phyloP scores from a whole-genome alignment of 2,113 vertebrate genomes.

The Gila orcuttii region DNA sequence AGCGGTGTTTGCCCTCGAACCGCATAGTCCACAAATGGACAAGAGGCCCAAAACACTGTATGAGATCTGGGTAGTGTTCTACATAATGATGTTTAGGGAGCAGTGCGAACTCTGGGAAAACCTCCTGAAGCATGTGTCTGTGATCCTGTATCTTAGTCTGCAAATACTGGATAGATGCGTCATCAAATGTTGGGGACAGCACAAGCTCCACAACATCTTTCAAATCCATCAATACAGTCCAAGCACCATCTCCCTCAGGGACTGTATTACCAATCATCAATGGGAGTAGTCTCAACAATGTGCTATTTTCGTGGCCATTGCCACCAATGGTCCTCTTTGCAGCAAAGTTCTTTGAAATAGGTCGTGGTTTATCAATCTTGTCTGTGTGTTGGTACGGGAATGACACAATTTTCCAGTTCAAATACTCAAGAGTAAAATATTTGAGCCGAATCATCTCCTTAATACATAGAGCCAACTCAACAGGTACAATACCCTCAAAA shows the following conservation, averaged over 20 bases:
- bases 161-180: neutral
- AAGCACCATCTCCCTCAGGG: neutral
- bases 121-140: neutral
- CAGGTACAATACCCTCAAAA: slow-evolving; percentile 38
- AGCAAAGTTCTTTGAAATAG: slow-evolving; percentile 6
- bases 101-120: neutral
- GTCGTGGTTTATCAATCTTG: slow-evolving; percentile 22
- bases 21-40: neutral
- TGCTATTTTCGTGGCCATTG: slow-evolving; percentile 31
- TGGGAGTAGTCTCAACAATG: neutral
- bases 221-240: neutral
- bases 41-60: neutral
- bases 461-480: slow-evolving; percentile 27
- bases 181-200: neutral
- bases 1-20: neutral
- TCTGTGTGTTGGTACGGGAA: slow-evolving; percentile 45
- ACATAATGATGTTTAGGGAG: neutral
- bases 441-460: slow-evolving; percentile 26
- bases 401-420: slow-evolving; percentile 25
- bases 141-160: neutral
- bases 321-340: slow-evolving; percentile 15
- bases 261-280: too few species aligned
- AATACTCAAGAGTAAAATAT: slow-evolving; percentile 33
- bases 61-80: neutral
- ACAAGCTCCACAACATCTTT: neutral